Evolutionary conservation across 92 coral and sea anemone genomes (phyloP).

Genomic region (Siderastrea radians): DNA sequence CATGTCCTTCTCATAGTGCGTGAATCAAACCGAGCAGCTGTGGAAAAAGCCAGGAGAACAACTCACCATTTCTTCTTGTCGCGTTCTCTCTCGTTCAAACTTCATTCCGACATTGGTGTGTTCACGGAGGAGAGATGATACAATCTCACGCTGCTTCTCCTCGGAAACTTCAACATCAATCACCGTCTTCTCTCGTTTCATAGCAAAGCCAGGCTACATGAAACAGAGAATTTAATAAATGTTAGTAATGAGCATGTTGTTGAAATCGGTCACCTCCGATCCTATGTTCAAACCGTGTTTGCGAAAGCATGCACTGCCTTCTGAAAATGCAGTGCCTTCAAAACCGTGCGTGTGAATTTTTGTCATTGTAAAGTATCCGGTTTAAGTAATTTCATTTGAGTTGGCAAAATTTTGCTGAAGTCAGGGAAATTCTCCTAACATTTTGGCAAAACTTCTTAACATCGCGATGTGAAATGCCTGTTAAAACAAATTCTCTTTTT

Average conservation of each 20-base stretch:
- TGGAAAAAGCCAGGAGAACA: background rate
- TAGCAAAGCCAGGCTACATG: conserved; percentile 88
- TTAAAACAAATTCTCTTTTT: no score
- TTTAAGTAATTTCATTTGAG: no score
- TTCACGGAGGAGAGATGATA: conserved; percentile 90
- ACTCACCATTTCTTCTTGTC: conserved; percentile 95
- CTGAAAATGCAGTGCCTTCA: no score
- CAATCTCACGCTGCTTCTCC: conserved; percentile 92
- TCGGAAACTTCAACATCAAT: conserved; percentile 94
- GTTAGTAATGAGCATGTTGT: background rate
- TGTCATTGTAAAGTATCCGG: no score
- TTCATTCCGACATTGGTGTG: conserved; percentile 96
- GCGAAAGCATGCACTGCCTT: no score
- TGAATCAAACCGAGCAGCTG: background rate
- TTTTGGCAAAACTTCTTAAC: no score
- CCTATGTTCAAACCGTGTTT: no score
- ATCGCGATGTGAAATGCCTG: no score
- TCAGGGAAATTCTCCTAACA: no score
- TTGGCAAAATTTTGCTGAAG: no score
- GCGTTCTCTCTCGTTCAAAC: conserved; percentile 91
- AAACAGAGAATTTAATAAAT: background rate
- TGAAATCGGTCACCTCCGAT: no score
- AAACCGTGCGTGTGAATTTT: no score
- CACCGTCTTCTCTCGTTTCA: conserved; percentile 98
- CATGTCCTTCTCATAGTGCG: background rate